Percentiles rank a stretch among this genome's conserved stretches.
Evolutionary conservation across 2,113 vertebrate genomes (phyloP).

Genomic region (Channa argus): DNA sequence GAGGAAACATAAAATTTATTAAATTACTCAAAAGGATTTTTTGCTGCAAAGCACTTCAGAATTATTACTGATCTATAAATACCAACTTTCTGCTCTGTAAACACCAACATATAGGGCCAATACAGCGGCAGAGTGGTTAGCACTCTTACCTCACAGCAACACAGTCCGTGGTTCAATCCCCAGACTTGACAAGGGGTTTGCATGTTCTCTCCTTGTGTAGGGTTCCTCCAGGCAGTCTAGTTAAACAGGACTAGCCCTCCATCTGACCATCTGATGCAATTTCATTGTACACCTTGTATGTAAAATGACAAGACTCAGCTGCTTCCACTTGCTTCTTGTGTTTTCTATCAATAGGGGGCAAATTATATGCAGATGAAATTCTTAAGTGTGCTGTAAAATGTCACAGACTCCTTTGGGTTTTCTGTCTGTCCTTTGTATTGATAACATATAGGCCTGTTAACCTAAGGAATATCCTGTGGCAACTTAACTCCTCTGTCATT

Average conservation of each 20-base stretch:
- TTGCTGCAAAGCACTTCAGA: not conserved
- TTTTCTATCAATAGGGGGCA: not conserved
- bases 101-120: constrained; percentile 36
- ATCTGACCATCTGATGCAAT: too few relatives aligned
- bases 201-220: too few relatives aligned
- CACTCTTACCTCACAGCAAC: too few relatives aligned
- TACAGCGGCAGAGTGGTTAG: not conserved
- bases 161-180: too few relatives aligned
- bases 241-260: too few relatives aligned
- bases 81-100: constrained; percentile 52
- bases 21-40: constrained; percentile 4
- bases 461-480: not conserved
- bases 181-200: too few relatives aligned
- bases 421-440: not conserved
- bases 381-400: constrained; percentile 4
- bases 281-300: too few relatives aligned
- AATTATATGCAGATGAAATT: constrained; percentile 4
- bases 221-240: too few relatives aligned
- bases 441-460: not conserved
- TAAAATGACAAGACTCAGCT: not conserved
- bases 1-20: not conserved
- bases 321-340: constrained; percentile 18
- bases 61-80: constrained; percentile 56
- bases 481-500: not conserved
- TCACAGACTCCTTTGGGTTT: constrained; percentile 9